These are phyloP conservation scores for Conops quadrifasciatus DNA, from an alignment of 2,888 invertebrate species.

Conservation along the genomic window DNA sequence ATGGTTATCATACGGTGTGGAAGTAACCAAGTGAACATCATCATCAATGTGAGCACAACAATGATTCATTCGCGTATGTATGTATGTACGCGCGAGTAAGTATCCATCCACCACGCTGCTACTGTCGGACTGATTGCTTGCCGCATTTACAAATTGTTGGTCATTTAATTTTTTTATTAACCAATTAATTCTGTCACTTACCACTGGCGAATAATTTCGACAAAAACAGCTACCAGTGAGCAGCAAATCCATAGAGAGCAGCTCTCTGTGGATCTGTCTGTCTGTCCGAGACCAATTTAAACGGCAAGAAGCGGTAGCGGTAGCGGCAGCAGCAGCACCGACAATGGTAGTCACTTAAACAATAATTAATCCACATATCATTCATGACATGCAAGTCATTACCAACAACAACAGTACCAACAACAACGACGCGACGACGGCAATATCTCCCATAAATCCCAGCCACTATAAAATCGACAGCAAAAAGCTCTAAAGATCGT, in stretches of 20 bases:
- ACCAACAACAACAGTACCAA: conserved; percentile 14
- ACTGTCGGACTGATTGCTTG: too few relatives aligned
- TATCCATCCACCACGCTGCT: too few relatives aligned
- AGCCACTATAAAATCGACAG: neutral
- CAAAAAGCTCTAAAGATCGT: conserved; percentile 20
- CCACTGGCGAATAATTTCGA: conserved; percentile 22
- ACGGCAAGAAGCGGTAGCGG: neutral
- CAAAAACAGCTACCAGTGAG: conserved; percentile 23
- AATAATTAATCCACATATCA: conserved; percentile 41
- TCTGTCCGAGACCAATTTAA: conserved; percentile 17
- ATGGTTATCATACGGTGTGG: too few relatives aligned
- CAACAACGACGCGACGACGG: neutral
- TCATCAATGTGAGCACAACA: too few relatives aligned
- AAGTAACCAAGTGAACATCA: too few relatives aligned
- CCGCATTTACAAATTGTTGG: conserved; percentile 17
- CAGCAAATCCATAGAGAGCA: neutral
- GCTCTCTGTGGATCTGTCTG: neutral
- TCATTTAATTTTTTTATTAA: conserved; percentile 37
- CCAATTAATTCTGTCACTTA: conserved; percentile 40
- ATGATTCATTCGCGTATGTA: too few relatives aligned
- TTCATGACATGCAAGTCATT: conserved; percentile 42
- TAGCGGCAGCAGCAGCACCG: neutral
- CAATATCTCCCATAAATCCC: too few relatives aligned
- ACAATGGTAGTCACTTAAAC: neutral
- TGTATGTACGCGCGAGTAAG: too few relatives aligned